phyloP scores from a whole-genome alignment of 2,113 vertebrate genomes.

The Peromyscus polionotus region DNA sequence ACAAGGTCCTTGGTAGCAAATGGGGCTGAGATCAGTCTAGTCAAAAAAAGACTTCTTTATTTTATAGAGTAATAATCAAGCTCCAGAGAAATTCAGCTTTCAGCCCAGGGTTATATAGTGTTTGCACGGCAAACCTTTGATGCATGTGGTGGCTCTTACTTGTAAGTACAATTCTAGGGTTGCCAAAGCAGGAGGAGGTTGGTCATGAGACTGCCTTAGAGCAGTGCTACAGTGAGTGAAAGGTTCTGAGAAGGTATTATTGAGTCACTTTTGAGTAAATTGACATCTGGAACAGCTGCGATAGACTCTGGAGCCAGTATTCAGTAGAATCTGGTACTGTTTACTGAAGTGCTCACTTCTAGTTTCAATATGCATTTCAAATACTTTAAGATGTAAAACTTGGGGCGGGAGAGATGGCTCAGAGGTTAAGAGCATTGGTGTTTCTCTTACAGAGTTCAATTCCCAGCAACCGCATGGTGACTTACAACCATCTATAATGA shows the following conservation, averaged over 20 bases:
- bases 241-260: neutral
- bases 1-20: neutral
- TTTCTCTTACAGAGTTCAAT: neutral
- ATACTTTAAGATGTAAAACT: neutral
- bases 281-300: neutral
- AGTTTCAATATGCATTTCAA: constrained; percentile 17
- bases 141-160: neutral
- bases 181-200: neutral
- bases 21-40: neutral
- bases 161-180: neutral
- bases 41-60: neutral
- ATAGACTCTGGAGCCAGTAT: neutral
- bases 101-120: neutral
- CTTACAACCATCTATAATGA: no score
- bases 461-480: no score
- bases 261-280: constrained; percentile 2
- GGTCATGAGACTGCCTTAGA: neutral
- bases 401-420: neutral
- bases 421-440: neutral
- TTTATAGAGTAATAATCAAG: constrained; percentile 2
- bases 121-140: neutral
- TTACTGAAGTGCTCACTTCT: neutral
- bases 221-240: neutral
- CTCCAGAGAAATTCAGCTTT: neutral
- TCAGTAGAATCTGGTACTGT: neutral